These are phyloP conservation scores for Agrotis puta DNA, from an alignment of 2,888 invertebrate species.

Conservation along the genomic window DNA sequence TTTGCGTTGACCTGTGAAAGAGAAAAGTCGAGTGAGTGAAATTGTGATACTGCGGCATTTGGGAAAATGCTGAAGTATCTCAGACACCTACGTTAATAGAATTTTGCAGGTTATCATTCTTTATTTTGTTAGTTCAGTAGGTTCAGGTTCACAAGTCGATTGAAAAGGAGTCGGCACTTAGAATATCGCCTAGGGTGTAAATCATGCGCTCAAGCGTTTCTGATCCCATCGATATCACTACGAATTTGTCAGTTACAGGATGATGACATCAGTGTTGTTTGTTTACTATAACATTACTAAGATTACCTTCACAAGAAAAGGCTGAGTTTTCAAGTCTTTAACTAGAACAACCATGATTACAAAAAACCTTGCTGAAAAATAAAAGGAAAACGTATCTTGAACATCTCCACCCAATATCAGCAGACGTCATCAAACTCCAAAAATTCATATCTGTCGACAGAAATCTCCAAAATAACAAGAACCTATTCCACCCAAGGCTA, in stretches of 20 bases:
- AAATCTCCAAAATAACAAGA: constrained; percentile 60
- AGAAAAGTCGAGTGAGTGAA: constrained; percentile 1
- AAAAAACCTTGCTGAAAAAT: not conserved
- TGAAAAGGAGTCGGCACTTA: constrained; percentile 6
- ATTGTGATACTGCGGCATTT: constrained; percentile 19
- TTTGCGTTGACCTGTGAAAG: constrained; percentile 34
- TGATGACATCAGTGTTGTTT: not conserved
- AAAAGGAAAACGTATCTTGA: constrained; percentile 12
- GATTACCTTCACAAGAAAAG: not conserved
- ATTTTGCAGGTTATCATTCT: too few relatives aligned
- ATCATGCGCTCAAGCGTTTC: constrained; percentile 14
- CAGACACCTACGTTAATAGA: too few relatives aligned
- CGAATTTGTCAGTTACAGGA: not conserved
- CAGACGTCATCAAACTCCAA: constrained; percentile 44
- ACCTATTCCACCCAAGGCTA: constrained; percentile 50
- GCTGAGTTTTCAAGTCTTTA: not conserved
- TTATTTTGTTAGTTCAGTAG: not conserved
- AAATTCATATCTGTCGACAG: constrained; percentile 54
- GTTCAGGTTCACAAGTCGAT: constrained; percentile 5
- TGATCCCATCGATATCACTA: not conserved
- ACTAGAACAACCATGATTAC: not conserved
- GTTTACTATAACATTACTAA: not conserved
- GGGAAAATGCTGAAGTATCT: not conserved
- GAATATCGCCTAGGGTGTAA: constrained; percentile 1
- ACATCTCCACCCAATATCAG: constrained; percentile 36